phyloP scores from a whole-genome alignment of 2,888 invertebrate species.

The Phalera bucephala region DNA sequence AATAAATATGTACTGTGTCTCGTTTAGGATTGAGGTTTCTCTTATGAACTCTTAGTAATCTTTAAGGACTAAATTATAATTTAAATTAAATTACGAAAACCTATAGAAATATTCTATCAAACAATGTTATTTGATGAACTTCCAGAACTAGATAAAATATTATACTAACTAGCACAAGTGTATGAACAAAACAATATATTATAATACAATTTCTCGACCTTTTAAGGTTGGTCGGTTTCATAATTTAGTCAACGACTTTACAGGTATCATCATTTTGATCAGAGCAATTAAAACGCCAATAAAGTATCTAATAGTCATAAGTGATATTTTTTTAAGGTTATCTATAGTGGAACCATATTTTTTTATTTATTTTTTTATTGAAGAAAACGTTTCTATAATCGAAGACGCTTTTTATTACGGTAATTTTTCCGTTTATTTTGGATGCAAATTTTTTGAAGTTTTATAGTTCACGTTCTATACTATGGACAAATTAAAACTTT shows the following conservation, averaged over 20 bases:
- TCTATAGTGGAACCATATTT: conserved; percentile 24
- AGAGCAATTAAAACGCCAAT: conserved; percentile 38
- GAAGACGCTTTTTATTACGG: conserved; percentile 12
- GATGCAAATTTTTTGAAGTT: conserved; percentile 24
- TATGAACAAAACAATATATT: conserved; percentile 17
- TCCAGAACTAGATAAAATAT: not conserved
- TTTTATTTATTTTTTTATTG: conserved; percentile 13
- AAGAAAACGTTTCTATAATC: conserved; percentile 9
- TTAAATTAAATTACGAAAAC: too few species aligned
- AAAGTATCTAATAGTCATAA: conserved; percentile 21
- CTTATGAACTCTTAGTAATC: conserved; percentile 9
- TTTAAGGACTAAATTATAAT: conserved; percentile 5
- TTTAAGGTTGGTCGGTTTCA: too few species aligned
- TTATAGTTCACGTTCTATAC: conserved; percentile 25
- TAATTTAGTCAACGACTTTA: not conserved
- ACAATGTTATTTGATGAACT: too few species aligned
- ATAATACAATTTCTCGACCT: too few species aligned
- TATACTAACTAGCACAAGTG: not conserved
- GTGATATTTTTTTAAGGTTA: conserved; percentile 30
- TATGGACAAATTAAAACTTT: not conserved
- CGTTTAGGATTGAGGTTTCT: conserved; percentile 33
- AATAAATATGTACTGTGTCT: too few species aligned
- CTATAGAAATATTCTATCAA: not conserved
- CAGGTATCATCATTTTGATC: conserved; percentile 2
- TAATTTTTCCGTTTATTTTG: too few species aligned